A percentile compares a stretch with the other conserved stretches of the same genome.
phyloP scores from a whole-genome alignment of 2,888 invertebrate genomes.

The Spodoptera littoralis region DNA sequence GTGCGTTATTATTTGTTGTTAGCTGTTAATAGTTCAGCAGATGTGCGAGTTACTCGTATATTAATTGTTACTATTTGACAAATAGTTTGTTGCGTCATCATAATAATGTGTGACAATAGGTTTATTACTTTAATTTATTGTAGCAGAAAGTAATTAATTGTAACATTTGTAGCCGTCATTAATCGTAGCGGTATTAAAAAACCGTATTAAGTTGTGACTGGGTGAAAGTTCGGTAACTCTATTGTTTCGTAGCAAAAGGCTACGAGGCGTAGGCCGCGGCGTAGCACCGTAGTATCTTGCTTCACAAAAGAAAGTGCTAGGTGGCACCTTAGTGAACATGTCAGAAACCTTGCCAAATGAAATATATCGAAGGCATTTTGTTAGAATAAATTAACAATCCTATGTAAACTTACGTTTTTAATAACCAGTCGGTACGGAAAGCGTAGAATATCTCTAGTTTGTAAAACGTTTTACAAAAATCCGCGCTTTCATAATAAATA shows the following conservation, averaged over 20 bases:
- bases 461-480: too few relatives aligned
- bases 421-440: too few relatives aligned
- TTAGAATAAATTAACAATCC: too few relatives aligned
- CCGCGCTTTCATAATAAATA: too few relatives aligned
- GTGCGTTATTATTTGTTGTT: slow-evolving; percentile 62
- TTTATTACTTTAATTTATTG: slow-evolving; percentile 61
- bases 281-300: slow-evolving; percentile 4
- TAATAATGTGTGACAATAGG: slow-evolving; percentile 42
- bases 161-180: slow-evolving; percentile 1
- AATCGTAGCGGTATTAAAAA: too few relatives aligned
- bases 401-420: too few relatives aligned
- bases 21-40: slow-evolving; percentile 62
- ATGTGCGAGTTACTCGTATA: slow-evolving; percentile 61
- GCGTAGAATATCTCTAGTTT: too few relatives aligned
- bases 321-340: too few relatives aligned
- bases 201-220: not conserved
- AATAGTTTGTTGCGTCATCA: slow-evolving; percentile 65
- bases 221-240: not conserved
- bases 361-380: too few relatives aligned
- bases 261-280: slow-evolving; percentile 2
- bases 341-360: too few relatives aligned
- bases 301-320: not conserved
- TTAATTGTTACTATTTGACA: slow-evolving; percentile 67
- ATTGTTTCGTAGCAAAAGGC: slow-evolving; percentile 3
- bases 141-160: slow-evolving; percentile 48